Conservation (phyloP, 2,888 invertebrate genomes). For the Parnassius apollo region DNA sequence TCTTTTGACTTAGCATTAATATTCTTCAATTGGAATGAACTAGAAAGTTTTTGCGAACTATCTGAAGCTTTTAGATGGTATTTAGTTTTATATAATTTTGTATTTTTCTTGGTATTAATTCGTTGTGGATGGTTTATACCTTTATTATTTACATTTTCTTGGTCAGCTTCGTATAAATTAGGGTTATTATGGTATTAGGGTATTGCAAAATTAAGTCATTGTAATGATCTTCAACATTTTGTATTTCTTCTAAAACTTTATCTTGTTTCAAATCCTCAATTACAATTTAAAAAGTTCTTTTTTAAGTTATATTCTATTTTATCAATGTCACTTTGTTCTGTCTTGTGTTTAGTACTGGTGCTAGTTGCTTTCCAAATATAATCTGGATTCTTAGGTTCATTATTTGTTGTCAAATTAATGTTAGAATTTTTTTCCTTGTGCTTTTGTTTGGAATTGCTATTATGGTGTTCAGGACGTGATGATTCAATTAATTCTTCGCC, state of each 20-base stretch:
- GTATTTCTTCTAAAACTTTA: conserved; percentile 14
- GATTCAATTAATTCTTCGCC: conserved; percentile 8
- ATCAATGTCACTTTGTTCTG: not conserved
- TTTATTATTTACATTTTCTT: not conserved
- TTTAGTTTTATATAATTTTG: not conserved
- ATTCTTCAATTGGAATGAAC: not conserved
- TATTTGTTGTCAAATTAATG: not conserved
- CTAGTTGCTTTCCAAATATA: not conserved
- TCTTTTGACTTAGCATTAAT: not conserved
- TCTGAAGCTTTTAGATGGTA: not conserved
- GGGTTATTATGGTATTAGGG: conserved; percentile 27
- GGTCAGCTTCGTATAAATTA: conserved; percentile 19
- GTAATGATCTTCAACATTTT: conserved; percentile 23
- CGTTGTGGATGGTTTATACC: not conserved
- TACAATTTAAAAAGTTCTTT: not conserved
- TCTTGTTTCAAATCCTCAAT: not conserved
- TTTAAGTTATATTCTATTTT: not conserved
- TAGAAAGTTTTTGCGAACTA: not conserved
- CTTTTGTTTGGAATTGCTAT: not conserved
- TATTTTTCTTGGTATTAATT: not conserved
- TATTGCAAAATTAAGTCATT: conserved; percentile 17
- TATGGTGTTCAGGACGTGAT: not conserved
- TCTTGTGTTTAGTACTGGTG: not conserved
- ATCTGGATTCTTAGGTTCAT: not conserved
- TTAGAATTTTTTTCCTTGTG: not conserved